phyloP scores from a whole-genome alignment of 2,797 vertebrate genomes.

The Numenius phaeopus region DNA sequence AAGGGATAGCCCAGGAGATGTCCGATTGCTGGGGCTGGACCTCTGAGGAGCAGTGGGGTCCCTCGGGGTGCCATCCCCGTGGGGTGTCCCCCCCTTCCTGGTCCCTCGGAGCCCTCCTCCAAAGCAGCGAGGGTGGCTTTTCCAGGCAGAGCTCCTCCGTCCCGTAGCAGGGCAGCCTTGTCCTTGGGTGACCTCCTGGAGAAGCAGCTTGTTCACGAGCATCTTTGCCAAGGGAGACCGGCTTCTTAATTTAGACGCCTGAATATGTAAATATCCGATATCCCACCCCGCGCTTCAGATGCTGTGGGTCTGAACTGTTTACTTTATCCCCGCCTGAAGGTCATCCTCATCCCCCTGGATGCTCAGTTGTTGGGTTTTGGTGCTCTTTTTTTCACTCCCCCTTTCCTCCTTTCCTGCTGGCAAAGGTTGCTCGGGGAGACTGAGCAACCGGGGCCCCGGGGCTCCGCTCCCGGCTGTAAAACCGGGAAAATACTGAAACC shows the following conservation, averaged over 20 bases:
- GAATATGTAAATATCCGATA: background rate
- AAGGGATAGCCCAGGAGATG: background rate
- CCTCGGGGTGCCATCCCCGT: background rate
- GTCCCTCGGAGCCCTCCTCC: background rate
- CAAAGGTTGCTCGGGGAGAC: background rate
- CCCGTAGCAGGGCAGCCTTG: background rate
- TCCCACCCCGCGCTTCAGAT: fast-evolving
- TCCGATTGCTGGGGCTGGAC: fast-evolving
- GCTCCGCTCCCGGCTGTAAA: background rate
- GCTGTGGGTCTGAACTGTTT: background rate
- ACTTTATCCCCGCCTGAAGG: background rate
- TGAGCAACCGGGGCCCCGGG: fast-evolving
- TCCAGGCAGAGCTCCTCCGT: background rate
- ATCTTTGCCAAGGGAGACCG: background rate
- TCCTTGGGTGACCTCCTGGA: background rate
- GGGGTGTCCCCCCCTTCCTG: too few species aligned
- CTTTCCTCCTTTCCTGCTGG: background rate
- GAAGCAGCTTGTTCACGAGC: background rate
- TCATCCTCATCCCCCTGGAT: background rate
- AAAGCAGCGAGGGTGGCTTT: background rate
- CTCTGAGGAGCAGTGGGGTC: background rate
- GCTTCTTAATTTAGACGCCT: background rate
- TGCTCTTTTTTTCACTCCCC: background rate
- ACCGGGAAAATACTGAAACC: background rate
- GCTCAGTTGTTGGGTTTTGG: background rate